Base-by-base conservation (phyloP, 2,888 invertebrate genomes). In the Tolmerus cingulatus region DNA sequence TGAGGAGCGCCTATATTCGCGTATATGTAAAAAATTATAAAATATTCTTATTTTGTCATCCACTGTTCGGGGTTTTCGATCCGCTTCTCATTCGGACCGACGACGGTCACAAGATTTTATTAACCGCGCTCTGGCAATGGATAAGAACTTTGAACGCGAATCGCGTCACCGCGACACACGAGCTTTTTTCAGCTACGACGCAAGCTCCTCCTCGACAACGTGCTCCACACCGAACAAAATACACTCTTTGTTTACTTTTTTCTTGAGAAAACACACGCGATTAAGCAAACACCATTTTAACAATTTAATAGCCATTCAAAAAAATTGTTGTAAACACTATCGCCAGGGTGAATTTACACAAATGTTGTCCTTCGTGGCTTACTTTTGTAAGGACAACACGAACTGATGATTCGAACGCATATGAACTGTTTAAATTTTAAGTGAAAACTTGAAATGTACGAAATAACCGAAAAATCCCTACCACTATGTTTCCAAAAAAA, bases 121-220 rank as follows among this genome's bases (percentile, higher is more conserved):
- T 66, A 66, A 66, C 27, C 66, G 23, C 23, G 51, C 16, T 79
- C 30, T 79, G 79, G 51, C 79, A 79, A 79, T 79, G 79, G 30
- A 46, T 19, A 79, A 51, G 79, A 79, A 79, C 79, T 79, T 79
- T 79, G 79, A 79, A 79, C 79, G 79, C 79, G n/a, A 51, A 23
- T 40, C 30, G 79, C 79, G 79, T 79, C 79, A 79, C 23, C 51
- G 51, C 51, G 51, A 5, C 16, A 46, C 16, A 27, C 51, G 43
- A 79, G 79, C 79, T 79, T 79, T 79, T 23, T 34, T 5, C 77
- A 37, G 14, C 4, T 27, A 4, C 78, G 16, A 78, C 78, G 78
- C 27, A 66, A 66, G 66, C 66, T 66, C 12, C 12, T 40, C 66
- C 66, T 23, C 66, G 66, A 14, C 66, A 66, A 66, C 66, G 66